Evolutionary conservation across 2,797 vertebrate genomes (phyloP), one percentile per base, ranked within the genome.

Genomic region (Columba guinea): DNA sequence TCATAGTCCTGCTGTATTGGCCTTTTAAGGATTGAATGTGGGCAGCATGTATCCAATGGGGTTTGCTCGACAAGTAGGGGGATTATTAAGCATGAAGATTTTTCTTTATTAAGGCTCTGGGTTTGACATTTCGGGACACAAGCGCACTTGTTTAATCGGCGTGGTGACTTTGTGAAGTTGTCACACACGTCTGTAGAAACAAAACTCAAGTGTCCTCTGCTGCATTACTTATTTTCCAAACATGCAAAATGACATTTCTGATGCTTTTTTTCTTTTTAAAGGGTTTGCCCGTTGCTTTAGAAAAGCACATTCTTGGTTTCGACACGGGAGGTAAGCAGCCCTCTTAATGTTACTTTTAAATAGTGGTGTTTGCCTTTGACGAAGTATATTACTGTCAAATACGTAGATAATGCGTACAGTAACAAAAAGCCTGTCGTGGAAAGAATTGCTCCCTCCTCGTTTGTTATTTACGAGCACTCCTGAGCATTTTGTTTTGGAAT

Each of bases 291-390:
- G 99, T 99, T 27, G 94, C 99, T 92, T 97, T 99, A 94, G 99
- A 99, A 81, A 99, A 99, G 92, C 99, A 99, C 96, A 96, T 98
- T 75, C 97, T 99, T 93, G 99, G 99, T 64, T 99, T 99, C 95
- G 99, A 99, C 95, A 99, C 99, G 2, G 99, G 99, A 98, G 99
- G 99, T 99, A 97, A 98, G 99, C 93, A 6, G 11, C 60, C 87
- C 85, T 74, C 56, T 41, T 95, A 21, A 62, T 26, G 26, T 23
- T 46, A 11, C 82, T 91, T 80, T 67, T 65, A 75, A 87, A 64
- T 3, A n/a, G 30, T 2, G 23, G 6, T 7, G 14, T 51, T 92
- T 87, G 68, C 88, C 62, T 60, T 59, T 67, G 73, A 73, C 59
- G 24, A 11, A 67, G 48, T 22, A 1, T 18, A 44, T 89, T 89